Base-by-base conservation (phyloP, 2,797 vertebrate genomes). In the Anabacerthia variegaticeps region DNA sequence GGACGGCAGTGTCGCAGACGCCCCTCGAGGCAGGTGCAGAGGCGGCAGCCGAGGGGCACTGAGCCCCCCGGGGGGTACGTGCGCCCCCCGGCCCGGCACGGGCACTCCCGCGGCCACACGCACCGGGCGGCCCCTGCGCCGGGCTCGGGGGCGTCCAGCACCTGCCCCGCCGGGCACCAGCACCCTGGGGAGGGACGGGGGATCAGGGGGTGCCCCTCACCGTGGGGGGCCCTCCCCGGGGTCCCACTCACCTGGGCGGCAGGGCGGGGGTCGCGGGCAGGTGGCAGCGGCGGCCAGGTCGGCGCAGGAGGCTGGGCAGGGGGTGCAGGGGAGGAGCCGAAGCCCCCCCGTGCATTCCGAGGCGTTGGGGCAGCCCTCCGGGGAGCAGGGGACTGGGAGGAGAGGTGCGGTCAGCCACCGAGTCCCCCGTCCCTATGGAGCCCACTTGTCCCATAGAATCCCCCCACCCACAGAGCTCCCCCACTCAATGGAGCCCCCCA, bases 21-120 rank as follows among this genome's bases (percentile, higher is more conserved):
- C 17, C 99, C 99, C 7, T 98, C 97, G 54, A 98, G 98, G 96
- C 99, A 99, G 67, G 98, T 88, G 88, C 99, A 99, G 67, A 99
- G 97, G 67, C 98, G 98, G 92, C 99, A 99, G 59, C 98, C 97
- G 24, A 97, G 62, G 91, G 98, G 98, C n/a, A 99, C 96, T 92
- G 96, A 89, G 95, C 98, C 98, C 18, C 98, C 99, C 0, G 98
- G 97, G 97, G 97, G 98, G 86, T 97, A 98, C 11, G 92, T 84
- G 72, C 97, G 94, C 24, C 98, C 98, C 4, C 97, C 98, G 71
- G 98, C 96, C 85, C 98, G 97, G 77, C 99, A 99, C 20, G 96
- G 96, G 96, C 99, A 99, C 82, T 98, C 98, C 84, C 97, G 95
- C 0, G 98, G 98, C 12, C 49, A 76, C 62, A 99, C 98, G 55